Base-by-base conservation (phyloP, 2,888 invertebrate species). In the Yponomeuta malinellus region DNA sequence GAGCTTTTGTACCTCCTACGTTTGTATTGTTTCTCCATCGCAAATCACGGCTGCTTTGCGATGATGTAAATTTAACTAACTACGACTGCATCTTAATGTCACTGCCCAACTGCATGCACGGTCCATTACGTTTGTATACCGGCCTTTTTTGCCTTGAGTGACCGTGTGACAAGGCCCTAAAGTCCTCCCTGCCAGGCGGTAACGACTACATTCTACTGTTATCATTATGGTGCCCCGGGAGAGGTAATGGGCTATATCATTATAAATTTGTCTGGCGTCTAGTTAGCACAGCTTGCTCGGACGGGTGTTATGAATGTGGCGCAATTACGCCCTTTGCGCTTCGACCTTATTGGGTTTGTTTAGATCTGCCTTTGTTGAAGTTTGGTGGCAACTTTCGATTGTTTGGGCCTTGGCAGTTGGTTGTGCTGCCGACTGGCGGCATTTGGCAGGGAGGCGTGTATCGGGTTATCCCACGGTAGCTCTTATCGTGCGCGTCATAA, bases 241-340 rank as follows among this genome's bases (percentile, higher is more conserved):
- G 79, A 81, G 82, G 81, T 86, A 88, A 89, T 89, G 86, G 87
- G 83, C 81, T 82, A 83, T 85, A 84, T 84, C 84, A 84, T 89
- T 86, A 88, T 86, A 80, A 89, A 87, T 86, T 87, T 86, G 87
- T 88, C 85, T 88, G 82, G 84, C 80, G 82, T 76, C 81, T 78
- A 75, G 76, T 75, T 79, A 75, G 73, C 75, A 77, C 76, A 74
- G 81, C 83, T 84, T 2, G 52, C 52, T 59, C 52, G 15, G 52
- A 59, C 52, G 52, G 78, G 82, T 84, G 82, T 81, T 82, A 82
- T 79, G 78, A 83, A 80, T 83, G 83, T 73, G 71, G 76, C 73
- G 79, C 81, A 83, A 88, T 81, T 73, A 76, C 72, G 80, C 80
- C 82, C 79, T 83, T 82, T 81, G 78, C 74, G 74, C 71, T 71